These are phyloP conservation scores for Prosopocoilus inquinatus DNA, from an alignment of 2,888 invertebrate genomes.

Conservation along the genomic window DNA sequence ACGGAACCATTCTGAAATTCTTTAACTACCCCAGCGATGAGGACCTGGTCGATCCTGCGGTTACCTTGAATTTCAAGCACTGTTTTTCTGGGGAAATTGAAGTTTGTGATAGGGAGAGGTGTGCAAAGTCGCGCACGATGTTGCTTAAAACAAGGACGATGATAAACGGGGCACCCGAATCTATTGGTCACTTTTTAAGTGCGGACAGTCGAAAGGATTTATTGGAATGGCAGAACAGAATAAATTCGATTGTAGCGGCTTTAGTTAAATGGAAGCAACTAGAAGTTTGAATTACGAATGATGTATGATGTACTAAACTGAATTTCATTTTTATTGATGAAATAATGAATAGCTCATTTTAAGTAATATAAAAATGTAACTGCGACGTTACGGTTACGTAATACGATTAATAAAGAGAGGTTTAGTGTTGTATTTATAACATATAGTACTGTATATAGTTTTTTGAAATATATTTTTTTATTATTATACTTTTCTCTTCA, in stretches of 20 bases:
- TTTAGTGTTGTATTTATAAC: neutral
- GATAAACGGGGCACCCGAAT: conserved; percentile 15
- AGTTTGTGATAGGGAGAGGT: conserved; percentile 46
- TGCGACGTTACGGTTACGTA: no score
- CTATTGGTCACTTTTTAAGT: conserved; percentile 47
- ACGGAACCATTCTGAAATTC: conserved; percentile 48
- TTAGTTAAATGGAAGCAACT: neutral
- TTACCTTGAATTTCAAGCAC: conserved; percentile 46
- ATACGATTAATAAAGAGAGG: no score
- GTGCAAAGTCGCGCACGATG: conserved; percentile 53
- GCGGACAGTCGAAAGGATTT: conserved; percentile 53
- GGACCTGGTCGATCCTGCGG: conserved; percentile 20
- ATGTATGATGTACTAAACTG: no score
- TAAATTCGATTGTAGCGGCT: conserved; percentile 10
- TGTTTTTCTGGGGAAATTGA: conserved; percentile 41
- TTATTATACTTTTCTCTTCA: no score
- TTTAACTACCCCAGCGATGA: conserved; percentile 56
- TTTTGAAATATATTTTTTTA: neutral
- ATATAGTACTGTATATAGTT: neutral
- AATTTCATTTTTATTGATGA: no score
- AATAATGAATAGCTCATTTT: no score
- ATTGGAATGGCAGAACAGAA: conserved; percentile 47
- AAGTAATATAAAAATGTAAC: no score
- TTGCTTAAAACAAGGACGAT: conserved; percentile 39
- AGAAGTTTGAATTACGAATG: neutral